Evolutionary conservation across 2,888 invertebrate genomes (phyloP).

Genomic region (Strigamia transsilvanica): DNA sequence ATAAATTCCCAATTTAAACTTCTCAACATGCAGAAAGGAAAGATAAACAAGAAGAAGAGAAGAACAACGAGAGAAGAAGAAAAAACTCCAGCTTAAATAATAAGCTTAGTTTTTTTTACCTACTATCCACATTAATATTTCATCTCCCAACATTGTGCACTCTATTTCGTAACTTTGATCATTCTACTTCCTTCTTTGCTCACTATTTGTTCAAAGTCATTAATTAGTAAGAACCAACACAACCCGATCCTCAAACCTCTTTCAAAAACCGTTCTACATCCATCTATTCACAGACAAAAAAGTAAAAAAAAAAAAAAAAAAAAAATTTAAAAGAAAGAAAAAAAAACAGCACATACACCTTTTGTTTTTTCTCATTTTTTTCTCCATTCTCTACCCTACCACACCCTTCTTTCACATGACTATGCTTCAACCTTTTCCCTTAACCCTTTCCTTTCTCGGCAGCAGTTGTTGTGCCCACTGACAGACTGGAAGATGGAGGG

Average conservation of each 20-base stretch:
- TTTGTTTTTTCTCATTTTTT: conserved; percentile 26
- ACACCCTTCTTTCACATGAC: conserved; percentile 33
- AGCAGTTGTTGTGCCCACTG: conserved; percentile 31
- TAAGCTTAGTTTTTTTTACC: neutral
- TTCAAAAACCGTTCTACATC: neutral
- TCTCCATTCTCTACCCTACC: conserved; percentile 3
- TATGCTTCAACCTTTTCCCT: conserved; percentile 33
- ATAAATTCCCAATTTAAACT: conserved; percentile 7
- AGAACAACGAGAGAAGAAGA: neutral
- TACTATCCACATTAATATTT: neutral
- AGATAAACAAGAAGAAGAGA: neutral
- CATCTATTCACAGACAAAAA: neutral
- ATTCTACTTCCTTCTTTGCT: conserved; percentile 30
- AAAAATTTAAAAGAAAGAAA: too few relatives aligned
- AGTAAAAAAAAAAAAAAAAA: neutral
- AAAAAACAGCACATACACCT: neutral
- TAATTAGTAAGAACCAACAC: conserved; percentile 28
- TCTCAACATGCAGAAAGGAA: neutral
- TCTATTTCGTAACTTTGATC: conserved; percentile 28
- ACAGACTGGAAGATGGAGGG: conserved; percentile 26
- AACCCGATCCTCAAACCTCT: conserved; percentile 26
- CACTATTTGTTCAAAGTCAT: conserved; percentile 24
- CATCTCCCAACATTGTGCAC: conserved; percentile 19
- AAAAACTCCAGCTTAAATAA: conserved; percentile 23
- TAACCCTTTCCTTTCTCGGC: conserved; percentile 35